Base-by-base conservation (phyloP, 2,888 invertebrate genomes). In the Acronicta psi region DNA sequence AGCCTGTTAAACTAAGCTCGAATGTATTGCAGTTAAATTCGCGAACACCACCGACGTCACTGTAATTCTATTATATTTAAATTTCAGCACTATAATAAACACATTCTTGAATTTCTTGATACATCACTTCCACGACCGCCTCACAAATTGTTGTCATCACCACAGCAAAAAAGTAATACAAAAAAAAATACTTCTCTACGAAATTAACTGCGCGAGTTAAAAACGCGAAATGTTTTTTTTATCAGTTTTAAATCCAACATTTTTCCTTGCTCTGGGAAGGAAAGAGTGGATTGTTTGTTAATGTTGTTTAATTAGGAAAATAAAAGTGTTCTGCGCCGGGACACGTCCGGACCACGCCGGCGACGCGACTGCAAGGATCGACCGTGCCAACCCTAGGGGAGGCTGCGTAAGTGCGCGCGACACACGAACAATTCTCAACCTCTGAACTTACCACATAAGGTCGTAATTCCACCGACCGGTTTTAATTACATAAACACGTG, bases 311-410 rank as follows among this genome's bases (percentile, higher is more conserved):
- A 75, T 79, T 75, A 83, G 80, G 73, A 68, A 68, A 80, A 80
- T 79, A 79, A 73, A 70, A 76, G 76, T 78, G 79, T 67, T 74
- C 82, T 77, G 72, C 83, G 80, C 81, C 83, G 85, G 87, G 78
- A 88, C 89, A 84, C 80, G 91, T 85, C 90, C 90, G 91, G 87
- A 86, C 90, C 84, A 84, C 89, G 92, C 91, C 92, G 89, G 88
- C 89, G 86, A 88, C 88, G 90, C 92, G 91, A 93, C 93, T 93
- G 93, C 85, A 87, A 87, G 92, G 91, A 93, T 93, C 93, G 93
- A 94, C 89, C 91, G 88, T 85, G 84, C 82, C 85, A 86, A 87
- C 90, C 91, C 90, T 84, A 83, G 93, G 93, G 93, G 92, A 94
- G 93, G 91, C 92, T 93, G 93, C 90, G 91, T 92, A 86, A 86